Evolutionary conservation across 1,140 invertebrate genomes (phyloP), one percentile per base, ranked within the genome.

Genomic region (Drosophila ercepeae): DNA sequence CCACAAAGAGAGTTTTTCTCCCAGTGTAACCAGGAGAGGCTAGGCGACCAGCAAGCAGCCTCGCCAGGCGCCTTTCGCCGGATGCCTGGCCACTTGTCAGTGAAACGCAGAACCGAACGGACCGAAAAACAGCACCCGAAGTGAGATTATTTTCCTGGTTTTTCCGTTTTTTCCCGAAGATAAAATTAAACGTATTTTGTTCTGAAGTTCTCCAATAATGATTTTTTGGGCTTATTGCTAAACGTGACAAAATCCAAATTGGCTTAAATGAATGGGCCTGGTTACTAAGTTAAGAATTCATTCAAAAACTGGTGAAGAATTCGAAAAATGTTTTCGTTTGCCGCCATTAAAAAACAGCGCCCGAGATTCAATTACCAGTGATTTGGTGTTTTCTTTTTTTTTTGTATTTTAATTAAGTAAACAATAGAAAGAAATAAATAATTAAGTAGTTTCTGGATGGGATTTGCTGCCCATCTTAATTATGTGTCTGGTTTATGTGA

Each of bases 351-450:
- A 29, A 45, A 0, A 25, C 60, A 27, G 25, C 36, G 13, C 36
- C 14, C 13, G 13, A 39, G 36, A 64, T 64, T 64, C 18, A 14
- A 14, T 14, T 36, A 6, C 50, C 23, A 18, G 57, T 6, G 23
- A 23, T 16, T 23, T 36, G 1, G 18, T 21, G 29, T 60, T 64
- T 27, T 44, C n/a, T 14, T n/a, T 18, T 32, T 32, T 32, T 32
- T 32, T 32, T 21, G 21, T 21, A 34, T 6, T 48, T 61, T 13
- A 60, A 61, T 64, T 59, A 60, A 16, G 57, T 64, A 61, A 61
- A 64, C 60, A 64, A 64, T 27, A 11, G 13, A 64, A 61, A 48
- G 36, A 49, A 29, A 61, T 64, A 69, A 69, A 68, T 55, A 69
- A 68, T 29, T 69, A 69, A 68, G 54, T 68, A 19, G 41, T 23